phyloP scores from a whole-genome alignment of 2,113 vertebrate species.

The Pituophis catenifer region DNA sequence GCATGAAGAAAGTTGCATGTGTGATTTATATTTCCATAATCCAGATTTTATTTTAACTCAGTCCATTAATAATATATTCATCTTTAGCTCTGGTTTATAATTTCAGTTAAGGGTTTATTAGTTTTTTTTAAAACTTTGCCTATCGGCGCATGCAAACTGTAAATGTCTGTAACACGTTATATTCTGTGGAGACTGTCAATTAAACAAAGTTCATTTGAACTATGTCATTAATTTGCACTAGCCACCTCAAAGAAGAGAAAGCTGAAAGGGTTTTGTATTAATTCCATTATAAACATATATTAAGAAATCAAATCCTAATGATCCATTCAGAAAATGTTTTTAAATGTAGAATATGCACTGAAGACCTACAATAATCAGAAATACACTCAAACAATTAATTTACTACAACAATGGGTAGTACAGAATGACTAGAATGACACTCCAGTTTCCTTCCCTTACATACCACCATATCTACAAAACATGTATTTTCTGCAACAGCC shows the following conservation, averaged over 20 bases:
- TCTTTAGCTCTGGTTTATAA: not conserved
- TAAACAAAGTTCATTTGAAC: not conserved
- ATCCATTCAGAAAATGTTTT: not conserved
- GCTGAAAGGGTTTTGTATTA: not conserved
- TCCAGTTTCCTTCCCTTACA: not conserved
- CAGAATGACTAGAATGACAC: not conserved
- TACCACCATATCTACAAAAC: not conserved
- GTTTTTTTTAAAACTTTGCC: not conserved
- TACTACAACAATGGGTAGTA: not conserved
- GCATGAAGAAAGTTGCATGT: not conserved
- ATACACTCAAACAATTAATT: not conserved
- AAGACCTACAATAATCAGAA: not conserved
- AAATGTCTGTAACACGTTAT: not conserved
- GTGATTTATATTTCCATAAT: not conserved
- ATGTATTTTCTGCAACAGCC: not conserved
- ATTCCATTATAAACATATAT: not conserved
- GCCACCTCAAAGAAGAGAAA: not conserved
- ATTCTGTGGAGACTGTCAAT: not conserved
- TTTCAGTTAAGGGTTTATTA: not conserved
- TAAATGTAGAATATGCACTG: not conserved
- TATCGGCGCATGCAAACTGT: not conserved
- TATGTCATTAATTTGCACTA: not conserved
- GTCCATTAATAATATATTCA: not conserved
- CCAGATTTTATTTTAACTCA: not conserved
- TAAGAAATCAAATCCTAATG: not conserved